These are phyloP conservation scores for Crocuta crocuta DNA, from an alignment of 2,113 vertebrate species.

Conservation along the genomic window DNA sequence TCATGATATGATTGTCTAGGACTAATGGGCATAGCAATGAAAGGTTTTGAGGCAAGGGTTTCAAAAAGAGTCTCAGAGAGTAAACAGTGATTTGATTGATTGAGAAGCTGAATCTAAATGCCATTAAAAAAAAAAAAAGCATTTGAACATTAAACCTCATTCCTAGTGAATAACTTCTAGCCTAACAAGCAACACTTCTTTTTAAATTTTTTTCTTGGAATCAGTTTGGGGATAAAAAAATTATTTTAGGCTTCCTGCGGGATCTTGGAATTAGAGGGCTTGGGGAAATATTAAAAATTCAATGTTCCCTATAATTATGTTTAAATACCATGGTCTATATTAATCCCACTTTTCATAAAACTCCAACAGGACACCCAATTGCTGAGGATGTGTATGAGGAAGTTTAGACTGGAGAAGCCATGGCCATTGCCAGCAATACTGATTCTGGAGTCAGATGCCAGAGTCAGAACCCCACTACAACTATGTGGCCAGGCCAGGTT, in stretches of 20 bases:
- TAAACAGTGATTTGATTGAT: background rate
- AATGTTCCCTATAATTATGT: background rate
- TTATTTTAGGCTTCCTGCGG: background rate
- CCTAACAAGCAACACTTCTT: background rate
- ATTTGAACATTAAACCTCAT: background rate
- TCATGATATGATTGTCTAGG: background rate
- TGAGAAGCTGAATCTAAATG: background rate
- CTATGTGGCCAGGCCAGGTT: background rate
- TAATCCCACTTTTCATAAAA: background rate
- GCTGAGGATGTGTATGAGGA: background rate
- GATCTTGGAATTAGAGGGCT: background rate
- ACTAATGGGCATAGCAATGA: background rate
- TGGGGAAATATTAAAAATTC: background rate
- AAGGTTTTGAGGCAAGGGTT: background rate
- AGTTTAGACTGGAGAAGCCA: background rate
- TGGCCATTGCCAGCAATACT: background rate
- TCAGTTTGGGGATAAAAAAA: background rate
- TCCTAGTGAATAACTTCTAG: background rate
- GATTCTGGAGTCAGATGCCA: background rate
- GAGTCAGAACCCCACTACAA: background rate
- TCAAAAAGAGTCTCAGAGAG: background rate
- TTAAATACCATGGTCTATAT: background rate
- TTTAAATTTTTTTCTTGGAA: background rate
- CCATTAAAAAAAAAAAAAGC: background rate
- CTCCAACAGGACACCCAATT: background rate